These are phyloP conservation scores for Sarotherodon lohbergeri DNA, from an alignment of 2,113 vertebrate genomes.

Conservation along the genomic window DNA sequence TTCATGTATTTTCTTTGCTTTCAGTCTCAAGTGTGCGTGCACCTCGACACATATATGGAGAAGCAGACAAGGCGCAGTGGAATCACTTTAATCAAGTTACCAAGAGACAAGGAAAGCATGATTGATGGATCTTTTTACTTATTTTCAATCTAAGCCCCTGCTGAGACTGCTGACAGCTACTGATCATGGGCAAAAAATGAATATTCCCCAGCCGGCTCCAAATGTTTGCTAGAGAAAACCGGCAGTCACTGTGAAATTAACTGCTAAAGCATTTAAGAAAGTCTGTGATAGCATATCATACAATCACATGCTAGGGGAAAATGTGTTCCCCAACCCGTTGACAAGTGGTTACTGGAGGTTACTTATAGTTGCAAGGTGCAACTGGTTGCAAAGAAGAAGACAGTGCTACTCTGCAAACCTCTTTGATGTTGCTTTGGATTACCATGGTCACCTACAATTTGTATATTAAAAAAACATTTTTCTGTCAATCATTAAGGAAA, in stretches of 20 bases:
- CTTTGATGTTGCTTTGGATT: background rate
- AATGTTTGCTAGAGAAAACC: background rate
- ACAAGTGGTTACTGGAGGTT: background rate
- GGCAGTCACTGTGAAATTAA: background rate
- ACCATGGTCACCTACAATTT: background rate
- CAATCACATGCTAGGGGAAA: background rate
- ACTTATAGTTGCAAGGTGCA: background rate
- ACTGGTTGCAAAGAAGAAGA: background rate
- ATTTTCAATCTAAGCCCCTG: background rate
- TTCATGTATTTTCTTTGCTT: background rate
- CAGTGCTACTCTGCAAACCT: background rate
- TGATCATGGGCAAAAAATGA: background rate
- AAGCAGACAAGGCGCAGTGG: background rate
- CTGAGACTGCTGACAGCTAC: background rate
- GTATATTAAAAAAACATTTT: background rate
- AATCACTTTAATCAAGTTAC: background rate
- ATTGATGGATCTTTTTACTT: background rate
- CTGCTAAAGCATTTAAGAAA: background rate
- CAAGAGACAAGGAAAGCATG: background rate
- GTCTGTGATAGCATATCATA: background rate
- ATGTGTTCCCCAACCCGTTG: background rate
- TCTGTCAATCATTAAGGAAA: background rate
- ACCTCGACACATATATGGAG: background rate
- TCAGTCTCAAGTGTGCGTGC: background rate
- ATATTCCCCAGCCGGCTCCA: background rate